A percentile compares a stretch with the other conserved stretches of the same genome.
Evolutionary conservation across 2,113 vertebrate species (phyloP).

Genomic region (Chaenogobius annularis): DNA sequence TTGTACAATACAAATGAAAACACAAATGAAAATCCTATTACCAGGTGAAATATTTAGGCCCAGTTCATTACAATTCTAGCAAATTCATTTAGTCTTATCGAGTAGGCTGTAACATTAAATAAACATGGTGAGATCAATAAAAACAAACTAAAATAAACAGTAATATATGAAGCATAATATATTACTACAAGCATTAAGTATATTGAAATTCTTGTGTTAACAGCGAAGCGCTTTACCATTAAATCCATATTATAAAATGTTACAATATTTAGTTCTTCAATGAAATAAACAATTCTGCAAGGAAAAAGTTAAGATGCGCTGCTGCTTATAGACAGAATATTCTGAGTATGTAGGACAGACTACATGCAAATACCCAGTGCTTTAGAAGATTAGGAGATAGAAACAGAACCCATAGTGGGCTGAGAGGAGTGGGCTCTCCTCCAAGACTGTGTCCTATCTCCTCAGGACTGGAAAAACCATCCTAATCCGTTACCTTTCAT

Average conservation of each 20-base stretch:
- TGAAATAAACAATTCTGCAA: neutral
- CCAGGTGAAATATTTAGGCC: neutral
- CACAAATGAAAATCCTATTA: neutral
- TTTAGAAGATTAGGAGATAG: constrained; percentile 78
- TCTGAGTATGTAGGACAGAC: constrained; percentile 66
- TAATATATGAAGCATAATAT: neutral
- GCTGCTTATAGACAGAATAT: constrained; percentile 30
- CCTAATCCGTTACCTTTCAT: constrained; percentile 78
- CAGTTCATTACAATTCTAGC: neutral
- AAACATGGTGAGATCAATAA: neutral
- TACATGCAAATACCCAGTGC: constrained; percentile 71
- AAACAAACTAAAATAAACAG: neutral
- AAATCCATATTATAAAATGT: neutral
- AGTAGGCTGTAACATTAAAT: neutral
- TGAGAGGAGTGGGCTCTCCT: constrained; percentile 71
- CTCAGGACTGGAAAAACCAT: constrained; percentile 68
- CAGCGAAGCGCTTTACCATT: neutral
- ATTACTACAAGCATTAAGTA: too few species aligned
- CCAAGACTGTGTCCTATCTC: constrained; percentile 74
- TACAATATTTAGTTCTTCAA: neutral
- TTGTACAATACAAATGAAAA: neutral
- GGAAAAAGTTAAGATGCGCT: constrained; percentile 10
- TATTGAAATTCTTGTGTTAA: neutral
- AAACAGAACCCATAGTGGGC: constrained; percentile 62
- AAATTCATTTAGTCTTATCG: neutral